These are phyloP conservation scores for Drosophila picticornis DNA, from an alignment of 2,888 invertebrate species.

Conservation along the genomic window DNA sequence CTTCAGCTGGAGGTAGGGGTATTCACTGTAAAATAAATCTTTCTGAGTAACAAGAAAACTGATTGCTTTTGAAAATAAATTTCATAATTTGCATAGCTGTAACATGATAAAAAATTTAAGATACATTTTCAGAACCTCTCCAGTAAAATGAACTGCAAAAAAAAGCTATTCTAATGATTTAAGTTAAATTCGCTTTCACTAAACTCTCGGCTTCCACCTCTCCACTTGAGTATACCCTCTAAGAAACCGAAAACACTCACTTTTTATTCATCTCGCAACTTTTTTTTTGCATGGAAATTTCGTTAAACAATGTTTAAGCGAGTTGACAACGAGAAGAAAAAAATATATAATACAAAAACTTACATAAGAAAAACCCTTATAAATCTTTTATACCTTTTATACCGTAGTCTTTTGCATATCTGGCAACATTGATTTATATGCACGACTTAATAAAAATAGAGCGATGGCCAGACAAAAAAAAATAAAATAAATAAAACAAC, in stretches of 20 bases:
- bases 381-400: slow-evolving; percentile 83
- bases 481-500: slow-evolving; percentile 44
- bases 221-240: neutral
- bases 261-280: slow-evolving; percentile 46
- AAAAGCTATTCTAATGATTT: neutral
- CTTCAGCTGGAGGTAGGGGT: neutral
- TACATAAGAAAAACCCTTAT: slow-evolving; percentile 50
- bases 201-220: neutral
- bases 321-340: slow-evolving; percentile 26
- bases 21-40: neutral
- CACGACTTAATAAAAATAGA: slow-evolving; percentile 80
- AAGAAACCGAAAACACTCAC: slow-evolving; percentile 10
- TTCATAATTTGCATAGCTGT: neutral
- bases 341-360: slow-evolving; percentile 3
- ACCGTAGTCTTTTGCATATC: slow-evolving; percentile 77
- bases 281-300: slow-evolving; percentile 52
- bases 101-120: neutral
- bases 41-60: neutral
- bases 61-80: neutral
- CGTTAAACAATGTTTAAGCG: slow-evolving; percentile 65
- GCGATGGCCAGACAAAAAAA: slow-evolving; percentile 60
- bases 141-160: neutral
- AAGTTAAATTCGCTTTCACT: neutral
- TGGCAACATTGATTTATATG: slow-evolving; percentile 82
- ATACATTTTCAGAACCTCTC: neutral